Evolutionary conservation across 2,888 invertebrate species (phyloP).

Genomic region (Cephus runcator): DNA sequence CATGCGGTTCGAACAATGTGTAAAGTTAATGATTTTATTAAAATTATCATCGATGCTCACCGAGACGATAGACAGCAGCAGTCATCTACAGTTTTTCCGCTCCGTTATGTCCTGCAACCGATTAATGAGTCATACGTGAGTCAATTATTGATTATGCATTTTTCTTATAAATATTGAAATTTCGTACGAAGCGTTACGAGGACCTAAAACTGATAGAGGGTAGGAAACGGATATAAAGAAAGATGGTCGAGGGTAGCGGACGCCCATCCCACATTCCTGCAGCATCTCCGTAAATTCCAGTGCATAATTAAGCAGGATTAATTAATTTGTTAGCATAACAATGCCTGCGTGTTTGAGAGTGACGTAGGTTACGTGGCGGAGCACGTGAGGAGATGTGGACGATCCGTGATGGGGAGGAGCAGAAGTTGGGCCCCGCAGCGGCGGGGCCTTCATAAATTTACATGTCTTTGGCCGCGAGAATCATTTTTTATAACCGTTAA

Average conservation of each 20-base stretch:
- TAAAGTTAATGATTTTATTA: too few species aligned
- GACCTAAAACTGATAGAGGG: too few species aligned
- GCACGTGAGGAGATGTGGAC: too few species aligned
- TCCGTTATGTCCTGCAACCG: conserved; percentile 49
- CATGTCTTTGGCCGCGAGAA: conserved; percentile 62
- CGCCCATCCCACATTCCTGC: background rate
- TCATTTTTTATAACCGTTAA: conserved; percentile 60
- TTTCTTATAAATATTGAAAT: too few species aligned
- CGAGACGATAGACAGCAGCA: conserved; percentile 48
- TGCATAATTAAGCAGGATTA: conserved; percentile 4
- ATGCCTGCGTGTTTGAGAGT: conserved; percentile 39
- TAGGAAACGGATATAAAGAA: too few species aligned
- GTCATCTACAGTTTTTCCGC: conserved; percentile 56
- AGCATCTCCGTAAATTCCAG: background rate
- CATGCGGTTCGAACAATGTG: too few species aligned
- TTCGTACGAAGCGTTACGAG: too few species aligned
- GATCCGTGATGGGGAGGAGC: too few species aligned
- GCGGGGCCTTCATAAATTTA: conserved; percentile 61
- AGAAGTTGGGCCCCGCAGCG: conserved; percentile 29
- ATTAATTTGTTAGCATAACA: conserved; percentile 49
- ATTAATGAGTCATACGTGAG: too few species aligned
- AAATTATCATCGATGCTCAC: conserved; percentile 43
- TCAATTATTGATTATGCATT: too few species aligned
- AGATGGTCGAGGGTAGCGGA: too few species aligned
- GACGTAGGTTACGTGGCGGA: too few species aligned